A percentile compares a stretch with the other conserved stretches of the same genome.
These are phyloP conservation scores for Lithophane socia DNA, from an alignment of 2,888 invertebrate species.

Conservation along the genomic window DNA sequence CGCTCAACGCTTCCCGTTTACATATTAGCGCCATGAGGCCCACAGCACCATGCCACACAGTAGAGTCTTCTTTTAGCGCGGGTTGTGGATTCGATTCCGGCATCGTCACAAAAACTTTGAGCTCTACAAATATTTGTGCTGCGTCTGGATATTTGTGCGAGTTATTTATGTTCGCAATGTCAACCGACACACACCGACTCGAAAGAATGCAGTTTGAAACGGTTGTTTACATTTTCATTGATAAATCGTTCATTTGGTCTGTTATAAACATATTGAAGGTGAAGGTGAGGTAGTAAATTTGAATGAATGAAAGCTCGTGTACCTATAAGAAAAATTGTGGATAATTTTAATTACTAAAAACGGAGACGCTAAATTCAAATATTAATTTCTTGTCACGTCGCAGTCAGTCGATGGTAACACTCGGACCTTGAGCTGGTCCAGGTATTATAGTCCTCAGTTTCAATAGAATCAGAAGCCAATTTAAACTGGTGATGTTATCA, in stretches of 20 bases:
- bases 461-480: not conserved
- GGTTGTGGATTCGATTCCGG: slow-evolving; percentile 26
- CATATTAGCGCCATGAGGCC: not conserved
- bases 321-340: not conserved
- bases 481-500: not conserved
- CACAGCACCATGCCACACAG: too few relatives aligned
- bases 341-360: too few relatives aligned
- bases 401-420: too few relatives aligned
- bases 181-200: not conserved
- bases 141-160: slow-evolving; percentile 18
- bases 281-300: too few relatives aligned
- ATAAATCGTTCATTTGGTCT: slow-evolving; percentile 8
- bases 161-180: slow-evolving; percentile 32
- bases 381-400: not conserved
- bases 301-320: too few relatives aligned
- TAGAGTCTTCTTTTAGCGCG: not conserved
- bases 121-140: slow-evolving; percentile 32
- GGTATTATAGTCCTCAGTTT: not conserved
- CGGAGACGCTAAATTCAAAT: not conserved
- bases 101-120: slow-evolving; percentile 26
- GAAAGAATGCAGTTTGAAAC: not conserved
- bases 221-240: not conserved
- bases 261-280: not conserved
- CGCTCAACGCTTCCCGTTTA: not conserved
- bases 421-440: not conserved